Base-by-base conservation (phyloP, 2,888 invertebrate species). In the Stenodema calcarata region DNA sequence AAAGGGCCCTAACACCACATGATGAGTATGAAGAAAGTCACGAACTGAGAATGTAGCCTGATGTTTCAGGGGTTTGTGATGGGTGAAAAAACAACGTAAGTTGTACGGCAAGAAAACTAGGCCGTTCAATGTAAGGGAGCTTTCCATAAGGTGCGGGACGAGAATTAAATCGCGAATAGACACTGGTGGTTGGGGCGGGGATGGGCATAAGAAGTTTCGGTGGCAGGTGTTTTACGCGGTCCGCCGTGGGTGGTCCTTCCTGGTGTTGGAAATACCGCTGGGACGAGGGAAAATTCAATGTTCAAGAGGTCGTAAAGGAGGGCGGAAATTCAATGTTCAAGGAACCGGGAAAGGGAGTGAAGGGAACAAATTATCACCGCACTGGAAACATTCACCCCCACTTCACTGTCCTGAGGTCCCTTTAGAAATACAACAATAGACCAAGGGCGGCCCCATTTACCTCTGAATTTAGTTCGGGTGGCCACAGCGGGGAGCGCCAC, bases 401-500 rank as follows among this genome's bases (percentile, higher is more conserved):
- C 78, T 78, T 42, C 78, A 27, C 42, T 42, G n/a, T 42, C 42
- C 44, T 14, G 44, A 18, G n/a, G 23, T 42, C 42, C 44, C 78
- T 42, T 78, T 78, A 78, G 44, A 27, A 78, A 78, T 78, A 78
- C 78, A 78, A 78, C 78, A 78, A 78, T 78, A 78, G 78, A 78
- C 42, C 78, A 42, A 78, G 42, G 78, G 42, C 42, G 78, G 41
- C 18, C n/a, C 44, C 41, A 44, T 78, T 78, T 78, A 78, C 78
- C 78, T 44, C 44, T 12, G 41, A 78, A 78, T 41, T 78, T 78
- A 78, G 78, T 78, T 78, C 44, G 78, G 78, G 27, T 18, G 42
- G 23, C 78, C 42, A 11, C 44, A 41, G 62, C 62, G 18, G 62
- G 62, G 62, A 62, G 62, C 62, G 75, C 75, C 75, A 75, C 35